Evolutionary conservation across 2,888 invertebrate genomes (phyloP).

Genomic region (Andricus quercusramuli): DNA sequence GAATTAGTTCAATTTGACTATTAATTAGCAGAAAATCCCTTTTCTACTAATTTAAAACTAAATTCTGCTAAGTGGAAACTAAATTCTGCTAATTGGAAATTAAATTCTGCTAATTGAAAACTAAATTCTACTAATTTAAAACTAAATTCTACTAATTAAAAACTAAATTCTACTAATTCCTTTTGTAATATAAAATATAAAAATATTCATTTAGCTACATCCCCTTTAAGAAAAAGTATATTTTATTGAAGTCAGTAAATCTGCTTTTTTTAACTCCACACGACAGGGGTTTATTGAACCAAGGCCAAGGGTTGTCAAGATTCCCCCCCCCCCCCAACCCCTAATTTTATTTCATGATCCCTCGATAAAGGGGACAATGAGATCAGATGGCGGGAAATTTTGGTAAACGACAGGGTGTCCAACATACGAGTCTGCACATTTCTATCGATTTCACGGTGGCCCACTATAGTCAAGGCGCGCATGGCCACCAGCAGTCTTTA

Average conservation of each 20-base stretch:
- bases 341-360: neutral
- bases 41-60: too few relatives aligned
- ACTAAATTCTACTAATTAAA: too few relatives aligned
- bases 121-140: too few relatives aligned
- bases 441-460: slow-evolving; percentile 58
- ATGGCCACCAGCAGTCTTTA: slow-evolving; percentile 60
- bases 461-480: slow-evolving; percentile 56
- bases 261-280: neutral
- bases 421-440: slow-evolving; percentile 53
- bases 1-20: too few relatives aligned
- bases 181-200: too few relatives aligned
- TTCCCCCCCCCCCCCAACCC: neutral
- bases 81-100: too few relatives aligned
- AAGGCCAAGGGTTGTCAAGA: neutral
- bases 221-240: neutral
- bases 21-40: too few relatives aligned
- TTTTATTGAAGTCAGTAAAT: neutral
- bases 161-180: too few relatives aligned
- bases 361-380: neutral
- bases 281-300: neutral
- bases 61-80: too few relatives aligned
- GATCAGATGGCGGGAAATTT: slow-evolving; percentile 47
- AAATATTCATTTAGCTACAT: neutral
- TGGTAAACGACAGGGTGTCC: slow-evolving; percentile 55
- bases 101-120: too few relatives aligned